phyloP scores from a whole-genome alignment of 2,113 vertebrate genomes.

The Microcebus murinus region DNA sequence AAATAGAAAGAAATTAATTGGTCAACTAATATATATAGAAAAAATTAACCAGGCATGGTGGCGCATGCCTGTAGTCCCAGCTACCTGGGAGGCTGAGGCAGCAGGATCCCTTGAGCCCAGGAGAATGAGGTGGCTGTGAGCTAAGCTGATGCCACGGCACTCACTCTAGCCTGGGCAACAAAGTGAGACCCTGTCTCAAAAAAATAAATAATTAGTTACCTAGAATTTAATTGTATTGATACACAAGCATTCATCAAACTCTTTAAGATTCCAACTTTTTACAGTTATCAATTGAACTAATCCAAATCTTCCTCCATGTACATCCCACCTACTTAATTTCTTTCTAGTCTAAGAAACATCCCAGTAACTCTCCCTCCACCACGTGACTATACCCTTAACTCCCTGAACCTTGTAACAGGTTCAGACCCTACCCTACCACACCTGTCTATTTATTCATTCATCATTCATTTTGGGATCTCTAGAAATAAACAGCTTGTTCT shows the following conservation, averaged over 20 bases:
- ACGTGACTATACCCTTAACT: not conserved
- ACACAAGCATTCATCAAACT: not conserved
- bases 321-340: not conserved
- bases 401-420: not conserved
- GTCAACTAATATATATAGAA: too few species aligned
- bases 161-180: too few species aligned
- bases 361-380: not conserved
- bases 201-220: not conserved
- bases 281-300: not conserved
- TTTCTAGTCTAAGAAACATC: not conserved
- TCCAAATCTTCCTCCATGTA: not conserved
- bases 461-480: not conserved
- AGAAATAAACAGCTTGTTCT: not conserved
- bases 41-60: too few species aligned
- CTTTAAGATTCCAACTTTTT: not conserved
- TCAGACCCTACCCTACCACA: not conserved
- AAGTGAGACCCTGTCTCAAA: too few species aligned
- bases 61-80: too few species aligned
- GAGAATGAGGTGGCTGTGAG: too few species aligned
- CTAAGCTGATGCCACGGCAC: too few species aligned
- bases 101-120: too few species aligned
- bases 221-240: not conserved
- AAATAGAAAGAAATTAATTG: too few species aligned
- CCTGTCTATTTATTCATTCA: too few species aligned
- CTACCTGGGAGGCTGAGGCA: too few species aligned